Percentiles rank a stretch among this genome's conserved stretches.
These are phyloP conservation scores for Gisinianus flammeolus DNA, from an alignment of 2,888 invertebrate genomes.

Conservation along the genomic window DNA sequence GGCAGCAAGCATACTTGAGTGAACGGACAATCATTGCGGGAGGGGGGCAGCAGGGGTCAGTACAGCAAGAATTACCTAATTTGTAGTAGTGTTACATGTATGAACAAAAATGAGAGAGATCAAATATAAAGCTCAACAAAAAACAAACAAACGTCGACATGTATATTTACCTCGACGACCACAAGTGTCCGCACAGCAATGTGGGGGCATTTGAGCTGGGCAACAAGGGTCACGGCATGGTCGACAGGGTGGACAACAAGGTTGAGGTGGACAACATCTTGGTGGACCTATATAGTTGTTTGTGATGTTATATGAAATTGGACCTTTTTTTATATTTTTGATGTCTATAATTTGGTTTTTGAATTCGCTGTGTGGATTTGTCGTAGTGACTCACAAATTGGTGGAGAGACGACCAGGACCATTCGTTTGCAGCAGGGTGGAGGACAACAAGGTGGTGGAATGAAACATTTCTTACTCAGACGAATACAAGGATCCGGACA, in stretches of 20 bases:
- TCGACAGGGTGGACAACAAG: conserved; percentile 19
- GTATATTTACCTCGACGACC: conserved; percentile 2
- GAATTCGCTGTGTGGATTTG: not conserved
- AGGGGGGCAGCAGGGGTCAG: conserved; percentile 46
- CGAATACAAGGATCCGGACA: conserved; percentile 57
- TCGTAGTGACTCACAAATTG: conserved; percentile 40
- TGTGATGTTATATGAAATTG: not conserved
- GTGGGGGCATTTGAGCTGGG: conserved; percentile 42
- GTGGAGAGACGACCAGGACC: conserved; percentile 54
- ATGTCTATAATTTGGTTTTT: not conserved
- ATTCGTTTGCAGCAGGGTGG: conserved; percentile 56
- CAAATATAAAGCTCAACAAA: not conserved
- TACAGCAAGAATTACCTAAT: conserved; percentile 13
- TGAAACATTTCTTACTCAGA: conserved; percentile 50
- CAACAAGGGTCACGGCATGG: conserved; percentile 44
- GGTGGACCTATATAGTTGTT: too few relatives aligned
- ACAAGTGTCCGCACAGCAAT: conserved; percentile 41
- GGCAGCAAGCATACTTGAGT: conserved; percentile 51
- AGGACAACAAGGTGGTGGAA: conserved; percentile 54
- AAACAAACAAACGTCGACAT: too few relatives aligned
- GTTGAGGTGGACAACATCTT: conserved; percentile 42
- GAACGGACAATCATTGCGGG: conserved; percentile 54
- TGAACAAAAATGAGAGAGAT: not conserved
- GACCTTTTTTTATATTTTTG: not conserved
- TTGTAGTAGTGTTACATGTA: not conserved